Evolutionary conservation across 1,140 invertebrate genomes (phyloP), one percentile per base, ranked within the genome.

Genomic region (Drosophila nikananu): DNA sequence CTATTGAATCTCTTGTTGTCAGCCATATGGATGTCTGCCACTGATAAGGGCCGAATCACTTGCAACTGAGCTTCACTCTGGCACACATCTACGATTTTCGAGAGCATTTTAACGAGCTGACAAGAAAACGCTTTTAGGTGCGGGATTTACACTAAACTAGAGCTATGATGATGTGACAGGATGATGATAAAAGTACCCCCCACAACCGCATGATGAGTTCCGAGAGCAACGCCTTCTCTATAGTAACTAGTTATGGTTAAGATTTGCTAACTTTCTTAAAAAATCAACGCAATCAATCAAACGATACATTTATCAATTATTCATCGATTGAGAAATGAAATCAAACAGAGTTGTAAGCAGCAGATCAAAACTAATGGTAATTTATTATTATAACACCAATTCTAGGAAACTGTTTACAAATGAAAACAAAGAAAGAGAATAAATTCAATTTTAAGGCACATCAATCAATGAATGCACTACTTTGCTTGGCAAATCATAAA

Each of bases 41-140:
- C 32, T 39, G 15, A 55, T 23, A n/a, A 7, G 0, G 54, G 37
- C 55, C 57, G 62, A 71, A 35, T 81, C 86, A 67, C 60, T 74
- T 90, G 81, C 86, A 73, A 75, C 76, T 77, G 78, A 46, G 52
- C 62, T 59, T 78, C 58, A 42, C 46, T 89, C 19, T 90, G 17
- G 75, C 86, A 89, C 86, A 80, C 86, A 89, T 51, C 68, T 82
- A 89, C 86, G 81, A 89, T 89, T 89, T 89, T 89, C 86, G 37
- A 55, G 75, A 62, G 81, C 86, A 74, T 79, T 86, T 84, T 7
- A 10, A 67, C 17, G 19, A 41, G 75, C 86, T 55, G 42, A 48
- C 86, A 80, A 62, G 86, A 90, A 90, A 90, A 90, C 86, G 86
- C 86, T 89, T 90, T 90, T 82, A 84, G 86, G 78, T 87, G 84